These are phyloP conservation scores for Coregonus suidteri DNA, from an alignment of 2,797 vertebrate genomes.

Conservation along the genomic window DNA sequence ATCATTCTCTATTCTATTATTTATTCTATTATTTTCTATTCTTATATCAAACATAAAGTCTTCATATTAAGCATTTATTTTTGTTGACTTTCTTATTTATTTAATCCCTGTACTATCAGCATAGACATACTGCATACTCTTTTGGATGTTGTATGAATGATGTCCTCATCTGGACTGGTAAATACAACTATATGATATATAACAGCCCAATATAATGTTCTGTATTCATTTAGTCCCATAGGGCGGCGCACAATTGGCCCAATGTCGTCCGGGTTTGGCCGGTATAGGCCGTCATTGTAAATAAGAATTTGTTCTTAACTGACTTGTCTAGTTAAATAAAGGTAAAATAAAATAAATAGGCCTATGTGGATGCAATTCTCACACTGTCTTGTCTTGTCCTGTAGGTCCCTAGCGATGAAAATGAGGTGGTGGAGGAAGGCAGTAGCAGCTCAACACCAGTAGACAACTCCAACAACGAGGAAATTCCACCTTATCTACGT, in stretches of 20 bases:
- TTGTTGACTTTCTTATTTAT: background rate
- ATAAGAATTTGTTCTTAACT: too few species aligned
- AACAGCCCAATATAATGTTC: too few species aligned
- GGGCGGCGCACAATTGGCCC: too few species aligned
- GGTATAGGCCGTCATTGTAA: too few species aligned
- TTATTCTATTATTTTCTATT: background rate
- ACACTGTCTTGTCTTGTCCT: background rate
- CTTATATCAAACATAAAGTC: background rate
- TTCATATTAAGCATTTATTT: background rate
- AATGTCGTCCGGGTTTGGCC: too few species aligned
- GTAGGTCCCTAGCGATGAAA: conserved; percentile 50
- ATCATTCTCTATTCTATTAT: background rate
- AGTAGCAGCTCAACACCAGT: conserved; percentile 20
- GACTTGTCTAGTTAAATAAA: too few species aligned
- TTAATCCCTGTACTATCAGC: background rate
- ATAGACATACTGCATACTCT: background rate
- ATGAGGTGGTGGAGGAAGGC: conserved; percentile 56
- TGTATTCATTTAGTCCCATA: background rate
- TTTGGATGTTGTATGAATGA: background rate
- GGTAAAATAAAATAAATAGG: background rate
- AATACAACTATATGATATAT: too few species aligned
- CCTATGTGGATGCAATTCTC: background rate
- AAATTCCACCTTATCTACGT: conserved; percentile 54
- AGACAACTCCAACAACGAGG: conserved; percentile 37
- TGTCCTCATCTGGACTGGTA: background rate